These are phyloP conservation scores for Ophioninae sp. DNA, from an alignment of 2,888 invertebrate genomes.

Conservation along the genomic window DNA sequence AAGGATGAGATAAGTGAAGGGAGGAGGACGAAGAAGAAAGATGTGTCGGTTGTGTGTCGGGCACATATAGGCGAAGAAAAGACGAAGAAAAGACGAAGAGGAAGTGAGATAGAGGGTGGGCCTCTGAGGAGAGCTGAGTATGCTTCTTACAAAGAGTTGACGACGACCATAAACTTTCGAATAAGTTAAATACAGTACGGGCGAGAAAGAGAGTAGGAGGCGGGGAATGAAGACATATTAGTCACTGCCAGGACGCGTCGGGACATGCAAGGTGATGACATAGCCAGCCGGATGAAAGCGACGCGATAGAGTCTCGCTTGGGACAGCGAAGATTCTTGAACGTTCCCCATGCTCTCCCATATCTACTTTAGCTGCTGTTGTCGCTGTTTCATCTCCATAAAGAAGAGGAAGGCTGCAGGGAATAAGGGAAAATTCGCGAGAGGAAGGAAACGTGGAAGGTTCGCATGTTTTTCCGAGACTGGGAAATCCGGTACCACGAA, in stretches of 20 bases:
- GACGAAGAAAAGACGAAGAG: conserved; percentile 5
- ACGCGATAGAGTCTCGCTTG: conserved; percentile 44
- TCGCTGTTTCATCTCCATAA: conserved; percentile 53
- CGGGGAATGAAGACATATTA: conserved; percentile 74
- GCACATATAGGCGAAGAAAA: background rate
- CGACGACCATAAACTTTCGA: conserved; percentile 78
- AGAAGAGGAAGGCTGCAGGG: conserved; percentile 29
- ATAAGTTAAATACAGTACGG: conserved; percentile 76
- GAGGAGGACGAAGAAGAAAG: conserved; percentile 21
- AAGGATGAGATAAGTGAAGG: background rate
- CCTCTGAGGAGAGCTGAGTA: conserved; percentile 53
- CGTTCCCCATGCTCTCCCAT: conserved; percentile 19
- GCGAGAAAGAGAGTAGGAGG: conserved; percentile 46
- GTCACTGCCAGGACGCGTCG: conserved; percentile 65
- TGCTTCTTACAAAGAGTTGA: conserved; percentile 74
- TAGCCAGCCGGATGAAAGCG: conserved; percentile 55
- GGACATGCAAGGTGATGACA: conserved; percentile 60
- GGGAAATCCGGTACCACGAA: conserved; percentile 24
- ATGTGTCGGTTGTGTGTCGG: conserved; percentile 37
- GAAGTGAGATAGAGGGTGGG: background rate
- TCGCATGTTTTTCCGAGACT: conserved; percentile 27
- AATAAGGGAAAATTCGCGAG: conserved; percentile 44
- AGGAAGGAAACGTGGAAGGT: conserved; percentile 31
- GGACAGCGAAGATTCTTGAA: conserved; percentile 55
- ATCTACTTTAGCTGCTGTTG: conserved; percentile 22